These are phyloP conservation scores for Hirundichthys speculiger DNA, from an alignment of 2,113 vertebrate species.

Conservation along the genomic window DNA sequence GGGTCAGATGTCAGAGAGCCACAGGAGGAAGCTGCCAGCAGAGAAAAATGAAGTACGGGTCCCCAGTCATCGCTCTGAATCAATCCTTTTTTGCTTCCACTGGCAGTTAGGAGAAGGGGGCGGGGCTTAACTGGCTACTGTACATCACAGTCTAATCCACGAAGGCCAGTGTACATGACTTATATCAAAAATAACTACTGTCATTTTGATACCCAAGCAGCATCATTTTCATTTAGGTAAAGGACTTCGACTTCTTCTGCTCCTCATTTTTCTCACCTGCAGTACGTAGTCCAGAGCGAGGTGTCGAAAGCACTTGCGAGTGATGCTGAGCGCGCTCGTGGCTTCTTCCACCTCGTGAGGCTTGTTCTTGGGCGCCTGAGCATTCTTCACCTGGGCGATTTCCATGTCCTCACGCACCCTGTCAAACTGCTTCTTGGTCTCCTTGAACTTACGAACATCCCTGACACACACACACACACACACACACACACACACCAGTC, in stretches of 20 bases:
- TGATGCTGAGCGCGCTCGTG: constrained; percentile 86
- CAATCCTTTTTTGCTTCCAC: constrained; percentile 31
- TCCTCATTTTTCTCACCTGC: constrained; percentile 83
- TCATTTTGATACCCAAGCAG: too few species aligned
- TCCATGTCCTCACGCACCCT: constrained; percentile 94
- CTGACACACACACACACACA: constrained; percentile 68
- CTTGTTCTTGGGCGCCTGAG: constrained; percentile 93
- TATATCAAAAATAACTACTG: too few species aligned
- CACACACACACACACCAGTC: background rate
- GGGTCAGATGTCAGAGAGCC: constrained; percentile 27
- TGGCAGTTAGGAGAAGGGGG: background rate
- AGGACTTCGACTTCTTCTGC: background rate
- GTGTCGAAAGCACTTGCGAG: constrained; percentile 94
- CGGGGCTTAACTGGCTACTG: too few species aligned
- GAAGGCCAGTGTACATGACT: too few species aligned
- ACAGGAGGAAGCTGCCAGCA: constrained; percentile 17
- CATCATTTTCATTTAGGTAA: too few species aligned
- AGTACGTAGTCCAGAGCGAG: constrained; percentile 95
- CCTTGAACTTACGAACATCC: constrained; percentile 96
- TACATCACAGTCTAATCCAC: too few species aligned
- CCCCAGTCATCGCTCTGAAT: constrained; percentile 28
- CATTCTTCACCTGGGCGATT: constrained; percentile 94
- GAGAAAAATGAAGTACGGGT: constrained; percentile 25
- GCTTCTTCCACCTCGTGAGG: constrained; percentile 97
- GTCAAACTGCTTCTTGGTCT: constrained; percentile 98